Evolutionary conservation across 2,888 invertebrate genomes (phyloP).

Genomic region (Dasypolia templi): DNA sequence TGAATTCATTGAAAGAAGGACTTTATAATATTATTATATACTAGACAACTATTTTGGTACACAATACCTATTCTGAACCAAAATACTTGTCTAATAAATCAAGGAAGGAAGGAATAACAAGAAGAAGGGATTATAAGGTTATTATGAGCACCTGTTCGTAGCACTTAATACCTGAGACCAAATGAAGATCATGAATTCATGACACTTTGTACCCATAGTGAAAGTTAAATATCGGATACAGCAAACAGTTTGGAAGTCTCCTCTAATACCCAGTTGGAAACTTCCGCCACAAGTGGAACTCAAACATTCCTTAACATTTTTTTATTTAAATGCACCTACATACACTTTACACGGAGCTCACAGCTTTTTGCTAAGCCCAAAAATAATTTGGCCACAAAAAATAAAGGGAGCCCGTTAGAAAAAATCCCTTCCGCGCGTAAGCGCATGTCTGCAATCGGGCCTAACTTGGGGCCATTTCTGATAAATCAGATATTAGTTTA

Average conservation of each 20-base stretch:
- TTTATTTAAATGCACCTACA: slow-evolving; percentile 46
- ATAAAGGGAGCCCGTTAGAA: slow-evolving; percentile 58
- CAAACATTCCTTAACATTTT: slow-evolving; percentile 20
- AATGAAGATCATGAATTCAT: neutral
- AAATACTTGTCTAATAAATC: too few species aligned
- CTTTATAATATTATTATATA: too few species aligned
- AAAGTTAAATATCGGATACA: neutral
- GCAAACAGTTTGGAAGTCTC: neutral
- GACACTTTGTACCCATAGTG: too few species aligned
- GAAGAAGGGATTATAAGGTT: too few species aligned
- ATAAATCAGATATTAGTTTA: slow-evolving; percentile 8
- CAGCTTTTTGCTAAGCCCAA: slow-evolving; percentile 42
- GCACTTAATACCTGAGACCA: neutral
- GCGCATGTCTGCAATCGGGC: slow-evolving; percentile 29
- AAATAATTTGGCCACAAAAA: slow-evolving; percentile 60
- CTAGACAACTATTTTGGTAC: neutral
- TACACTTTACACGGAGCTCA: slow-evolving; percentile 29
- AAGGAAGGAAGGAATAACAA: too few species aligned
- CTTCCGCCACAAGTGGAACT: slow-evolving; percentile 19
- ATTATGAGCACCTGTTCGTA: too few species aligned
- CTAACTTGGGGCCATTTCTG: slow-evolving; percentile 22
- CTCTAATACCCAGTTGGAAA: slow-evolving; percentile 8
- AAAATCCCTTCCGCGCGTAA: slow-evolving; percentile 57
- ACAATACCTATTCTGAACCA: too few species aligned
- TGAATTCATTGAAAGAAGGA: neutral